Evolutionary conservation across 2,797 vertebrate genomes (phyloP).

Genomic region (Rhinophrynus dorsalis): DNA sequence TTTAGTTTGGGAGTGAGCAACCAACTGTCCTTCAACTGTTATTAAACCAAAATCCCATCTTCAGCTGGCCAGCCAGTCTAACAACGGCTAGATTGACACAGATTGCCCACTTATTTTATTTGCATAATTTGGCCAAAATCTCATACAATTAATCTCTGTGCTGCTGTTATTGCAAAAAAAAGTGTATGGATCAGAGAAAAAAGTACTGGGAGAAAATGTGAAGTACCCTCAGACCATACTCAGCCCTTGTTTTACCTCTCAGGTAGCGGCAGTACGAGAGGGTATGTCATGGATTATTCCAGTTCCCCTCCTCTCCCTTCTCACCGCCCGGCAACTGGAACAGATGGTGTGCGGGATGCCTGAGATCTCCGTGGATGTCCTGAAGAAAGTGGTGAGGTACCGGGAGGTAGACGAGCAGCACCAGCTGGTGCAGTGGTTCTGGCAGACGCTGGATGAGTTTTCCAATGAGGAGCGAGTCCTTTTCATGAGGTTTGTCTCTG

Average conservation of each 20-base stretch:
- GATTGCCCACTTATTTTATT: too few relatives aligned
- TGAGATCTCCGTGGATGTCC: conserved; percentile 78
- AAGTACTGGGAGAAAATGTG: too few relatives aligned
- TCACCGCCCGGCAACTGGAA: conserved; percentile 78
- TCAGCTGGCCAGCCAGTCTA: too few relatives aligned
- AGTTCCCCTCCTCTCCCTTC: conserved; percentile 75
- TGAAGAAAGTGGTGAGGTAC: conserved; percentile 80
- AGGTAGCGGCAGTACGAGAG: conserved; percentile 80
- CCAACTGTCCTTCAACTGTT: too few relatives aligned
- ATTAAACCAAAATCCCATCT: too few relatives aligned
- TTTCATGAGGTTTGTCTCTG: conserved; percentile 81
- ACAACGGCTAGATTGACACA: too few relatives aligned
- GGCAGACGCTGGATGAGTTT: conserved; percentile 78
- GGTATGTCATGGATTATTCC: conserved; percentile 83
- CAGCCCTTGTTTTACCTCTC: conserved; percentile 10
- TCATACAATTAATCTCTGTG: too few relatives aligned
- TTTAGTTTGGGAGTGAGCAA: too few relatives aligned
- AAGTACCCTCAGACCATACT: not conserved
- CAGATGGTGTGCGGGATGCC: conserved; percentile 83
- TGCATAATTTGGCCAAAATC: too few relatives aligned
- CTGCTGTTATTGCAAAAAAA: too few relatives aligned
- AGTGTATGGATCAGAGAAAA: too few relatives aligned
- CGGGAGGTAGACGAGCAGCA: conserved; percentile 79
- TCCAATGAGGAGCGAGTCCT: conserved; percentile 80
- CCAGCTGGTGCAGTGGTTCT: conserved; percentile 80